phyloP scores from a whole-genome alignment of 2,888 invertebrate genomes.

The Cantharis rustica region DNA sequence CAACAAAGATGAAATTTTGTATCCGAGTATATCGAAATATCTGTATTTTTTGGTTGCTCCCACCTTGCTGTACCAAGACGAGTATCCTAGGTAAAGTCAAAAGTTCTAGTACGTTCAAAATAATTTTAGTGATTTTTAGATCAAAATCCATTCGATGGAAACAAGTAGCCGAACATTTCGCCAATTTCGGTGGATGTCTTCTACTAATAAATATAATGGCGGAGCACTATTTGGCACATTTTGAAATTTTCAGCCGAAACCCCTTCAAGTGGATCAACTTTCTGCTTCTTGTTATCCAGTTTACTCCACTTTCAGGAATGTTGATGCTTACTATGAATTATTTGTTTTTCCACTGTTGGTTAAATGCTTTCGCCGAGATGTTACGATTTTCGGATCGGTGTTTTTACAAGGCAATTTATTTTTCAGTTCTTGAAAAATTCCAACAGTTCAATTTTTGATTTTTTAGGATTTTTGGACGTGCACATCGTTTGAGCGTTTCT shows the following conservation, averaged over 20 bases:
- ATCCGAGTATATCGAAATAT: too few relatives aligned
- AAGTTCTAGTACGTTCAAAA: too few relatives aligned
- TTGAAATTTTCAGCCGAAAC: conserved; percentile 64
- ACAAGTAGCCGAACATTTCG: conserved; percentile 69
- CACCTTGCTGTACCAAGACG: neutral
- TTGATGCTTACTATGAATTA: too few relatives aligned
- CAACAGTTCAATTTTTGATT: neutral
- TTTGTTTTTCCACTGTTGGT: too few relatives aligned
- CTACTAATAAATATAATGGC: conserved; percentile 82
- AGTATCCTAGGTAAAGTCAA: neutral
- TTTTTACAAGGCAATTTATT: neutral
- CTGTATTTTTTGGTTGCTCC: too few relatives aligned
- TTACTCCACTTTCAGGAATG: conserved; percentile 42
- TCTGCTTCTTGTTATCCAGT: conserved; percentile 61
- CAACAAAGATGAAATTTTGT: too few relatives aligned
- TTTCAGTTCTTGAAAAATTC: neutral
- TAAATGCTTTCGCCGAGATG: too few relatives aligned
- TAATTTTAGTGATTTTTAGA: conserved; percentile 55
- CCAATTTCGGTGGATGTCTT: conserved; percentile 77
- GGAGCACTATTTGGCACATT: conserved; percentile 74
- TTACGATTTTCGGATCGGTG: too few relatives aligned
- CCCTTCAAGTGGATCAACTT: conserved; percentile 46
- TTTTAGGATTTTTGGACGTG: conserved; percentile 93
- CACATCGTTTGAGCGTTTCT: conserved; percentile 79
- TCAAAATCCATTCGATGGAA: conserved; percentile 76